A percentile compares a stretch with the other conserved stretches of the same genome.
phyloP scores from a whole-genome alignment of 2,888 invertebrate species.

The Cynaeus angustus region DNA sequence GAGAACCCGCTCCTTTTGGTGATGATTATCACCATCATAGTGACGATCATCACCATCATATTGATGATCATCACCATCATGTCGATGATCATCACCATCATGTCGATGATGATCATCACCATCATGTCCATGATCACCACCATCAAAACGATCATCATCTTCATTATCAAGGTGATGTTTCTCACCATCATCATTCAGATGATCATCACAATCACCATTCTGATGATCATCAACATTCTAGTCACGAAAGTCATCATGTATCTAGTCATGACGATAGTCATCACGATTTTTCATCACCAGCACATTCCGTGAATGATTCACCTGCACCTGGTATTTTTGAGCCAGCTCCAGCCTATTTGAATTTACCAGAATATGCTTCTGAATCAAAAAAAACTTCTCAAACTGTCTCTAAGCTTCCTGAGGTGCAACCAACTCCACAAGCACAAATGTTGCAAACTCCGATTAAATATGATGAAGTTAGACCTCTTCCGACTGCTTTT shows the following conservation, averaged over 20 bases:
- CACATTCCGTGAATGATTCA: conserved; percentile 3
- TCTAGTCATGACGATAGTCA: conserved; percentile 18
- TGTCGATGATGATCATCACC: conserved; percentile 52
- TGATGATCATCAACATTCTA: conserved; percentile 11
- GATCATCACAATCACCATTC: conserved; percentile 25
- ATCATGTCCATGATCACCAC: conserved; percentile 21
- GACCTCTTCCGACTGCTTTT: conserved; percentile 32
- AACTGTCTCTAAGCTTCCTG: conserved; percentile 6
- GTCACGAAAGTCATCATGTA: conserved; percentile 32
- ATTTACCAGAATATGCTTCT: conserved; percentile 39
- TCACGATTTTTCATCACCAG: conserved; percentile 12
- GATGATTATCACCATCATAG: conserved; percentile 18
- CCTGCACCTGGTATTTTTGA: conserved; percentile 54
- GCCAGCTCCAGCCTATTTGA: conserved; percentile 44
- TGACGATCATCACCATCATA: conserved; percentile 43
- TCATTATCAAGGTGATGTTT: conserved; percentile 32
- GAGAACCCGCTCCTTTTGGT: conserved; percentile 59
- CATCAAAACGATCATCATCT: conserved; percentile 20
- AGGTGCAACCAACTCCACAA: conserved; percentile 9
- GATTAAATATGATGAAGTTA: conserved; percentile 39
- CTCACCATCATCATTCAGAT: conserved; percentile 18
- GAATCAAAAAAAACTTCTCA: conserved; percentile 27
- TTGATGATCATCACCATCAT: conserved; percentile 27
- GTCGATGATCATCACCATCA: conserved; percentile 42
- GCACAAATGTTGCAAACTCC: conserved; percentile 1